Evolutionary conservation across 2,113 vertebrate species (phyloP).

Genomic region (Panurus biarmicus): DNA sequence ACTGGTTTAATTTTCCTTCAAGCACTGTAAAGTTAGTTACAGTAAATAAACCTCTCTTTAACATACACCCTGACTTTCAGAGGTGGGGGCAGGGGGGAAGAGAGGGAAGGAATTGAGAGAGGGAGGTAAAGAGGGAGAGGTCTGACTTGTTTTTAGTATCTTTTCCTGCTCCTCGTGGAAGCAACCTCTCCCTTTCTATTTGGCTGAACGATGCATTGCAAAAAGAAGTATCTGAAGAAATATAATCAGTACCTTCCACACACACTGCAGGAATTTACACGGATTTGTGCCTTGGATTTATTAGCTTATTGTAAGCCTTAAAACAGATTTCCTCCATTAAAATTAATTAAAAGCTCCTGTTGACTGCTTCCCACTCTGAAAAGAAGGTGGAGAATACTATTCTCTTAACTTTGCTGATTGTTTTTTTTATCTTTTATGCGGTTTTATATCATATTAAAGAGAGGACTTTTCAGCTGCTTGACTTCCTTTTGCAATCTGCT

Average conservation of each 20-base stretch:
- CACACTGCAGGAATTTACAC: constrained; percentile 57
- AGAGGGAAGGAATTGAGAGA: neutral
- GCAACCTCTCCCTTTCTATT: constrained; percentile 28
- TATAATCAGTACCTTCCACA: constrained; percentile 62
- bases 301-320: constrained; percentile 71
- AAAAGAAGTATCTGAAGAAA: constrained; percentile 57
- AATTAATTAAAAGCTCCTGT: constrained; percentile 73
- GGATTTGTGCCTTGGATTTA: constrained; percentile 70
- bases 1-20: constrained; percentile 24
- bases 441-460: neutral
- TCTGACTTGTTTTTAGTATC: constrained; percentile 21
- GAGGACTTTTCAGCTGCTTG: neutral
- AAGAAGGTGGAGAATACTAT: neutral
- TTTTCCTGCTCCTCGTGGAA: neutral
- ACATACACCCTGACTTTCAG: neutral
- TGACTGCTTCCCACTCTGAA: constrained; percentile 48
- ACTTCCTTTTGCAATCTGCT: neutral
- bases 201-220: constrained; percentile 4
- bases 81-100: neutral
- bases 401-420: constrained; percentile 34
- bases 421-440: neutral
- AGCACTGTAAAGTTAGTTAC: constrained; percentile 24
- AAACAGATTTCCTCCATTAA: constrained; percentile 67
- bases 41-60: constrained; percentile 43
- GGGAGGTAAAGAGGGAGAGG: neutral